Conservation (phyloP, 1,140 invertebrate species). For the Dufourea novaeangliae region DNA sequence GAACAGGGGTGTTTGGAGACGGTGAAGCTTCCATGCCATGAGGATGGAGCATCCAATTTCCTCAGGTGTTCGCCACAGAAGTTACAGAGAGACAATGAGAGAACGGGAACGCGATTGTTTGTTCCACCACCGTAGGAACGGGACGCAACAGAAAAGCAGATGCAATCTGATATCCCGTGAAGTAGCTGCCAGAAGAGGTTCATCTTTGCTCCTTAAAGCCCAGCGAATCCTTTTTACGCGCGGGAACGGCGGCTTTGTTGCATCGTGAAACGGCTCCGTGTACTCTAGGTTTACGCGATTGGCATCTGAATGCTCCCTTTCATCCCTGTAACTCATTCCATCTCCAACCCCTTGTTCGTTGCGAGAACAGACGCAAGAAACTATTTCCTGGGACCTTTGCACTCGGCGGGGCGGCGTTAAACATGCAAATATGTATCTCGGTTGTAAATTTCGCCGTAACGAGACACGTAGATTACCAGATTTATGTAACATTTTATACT, state of each 20-base stretch:
- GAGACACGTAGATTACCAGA: too few species aligned
- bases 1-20: background rate
- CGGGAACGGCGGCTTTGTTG: slow-evolving; percentile 6
- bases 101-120: background rate
- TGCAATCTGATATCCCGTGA: slow-evolving; percentile 9
- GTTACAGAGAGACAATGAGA: slow-evolving; percentile 3
- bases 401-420: too few species aligned
- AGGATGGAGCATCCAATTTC: background rate
- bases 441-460: too few species aligned
- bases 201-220: slow-evolving; percentile 19
- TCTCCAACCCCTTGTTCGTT: background rate
- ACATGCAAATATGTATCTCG: too few species aligned
- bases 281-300: background rate
- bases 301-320: background rate
- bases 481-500: too few species aligned
- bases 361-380: background rate
- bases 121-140: background rate
- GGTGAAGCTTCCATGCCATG: background rate
- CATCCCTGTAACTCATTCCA: background rate
- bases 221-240: slow-evolving; percentile 13
- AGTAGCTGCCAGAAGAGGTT: background rate
- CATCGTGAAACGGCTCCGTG: background rate
- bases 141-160: background rate
- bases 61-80: slow-evolving; percentile 16
- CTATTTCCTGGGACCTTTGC: background rate